These are phyloP conservation scores for Rambutsinella grinnellia DNA, from an alignment of 2,888 invertebrate genomes.

Conservation along the genomic window DNA sequence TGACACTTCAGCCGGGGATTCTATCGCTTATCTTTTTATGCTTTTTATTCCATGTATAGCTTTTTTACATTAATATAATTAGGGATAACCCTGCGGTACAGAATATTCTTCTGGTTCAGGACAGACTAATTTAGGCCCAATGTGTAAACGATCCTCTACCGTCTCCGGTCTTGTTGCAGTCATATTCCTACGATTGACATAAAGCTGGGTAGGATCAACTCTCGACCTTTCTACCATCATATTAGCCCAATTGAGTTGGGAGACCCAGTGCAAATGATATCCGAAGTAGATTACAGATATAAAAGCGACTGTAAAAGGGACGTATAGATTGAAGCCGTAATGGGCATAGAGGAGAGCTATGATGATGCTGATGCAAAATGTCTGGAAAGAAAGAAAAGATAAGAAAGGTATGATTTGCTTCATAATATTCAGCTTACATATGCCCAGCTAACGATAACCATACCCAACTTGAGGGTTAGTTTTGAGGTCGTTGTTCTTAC, in stretches of 20 bases:
- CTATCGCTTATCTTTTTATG: too few species aligned
- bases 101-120: slow-evolving; percentile 25
- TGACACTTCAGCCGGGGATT: too few species aligned
- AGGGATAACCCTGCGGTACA: slow-evolving; percentile 4
- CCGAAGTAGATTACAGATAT: neutral
- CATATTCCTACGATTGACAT: too few species aligned
- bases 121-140: slow-evolving; percentile 22
- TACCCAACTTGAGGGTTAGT: too few species aligned
- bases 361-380: slow-evolving; percentile 1
- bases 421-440: slow-evolving; percentile 1
- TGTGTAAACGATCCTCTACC: neutral
- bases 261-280: neutral
- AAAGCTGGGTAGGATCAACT: too few species aligned
- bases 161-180: slow-evolving; percentile 10
- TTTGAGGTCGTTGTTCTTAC: too few species aligned
- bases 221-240: neutral
- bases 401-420: neutral
- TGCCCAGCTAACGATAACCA: neutral
- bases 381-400: neutral
- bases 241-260: neutral
- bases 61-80: too few species aligned
- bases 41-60: too few species aligned
- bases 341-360: neutral
- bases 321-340: neutral
- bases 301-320: neutral